phyloP scores from a whole-genome alignment of 64 coral and sea anemone genomes.

The Stylophora pistillata region DNA sequence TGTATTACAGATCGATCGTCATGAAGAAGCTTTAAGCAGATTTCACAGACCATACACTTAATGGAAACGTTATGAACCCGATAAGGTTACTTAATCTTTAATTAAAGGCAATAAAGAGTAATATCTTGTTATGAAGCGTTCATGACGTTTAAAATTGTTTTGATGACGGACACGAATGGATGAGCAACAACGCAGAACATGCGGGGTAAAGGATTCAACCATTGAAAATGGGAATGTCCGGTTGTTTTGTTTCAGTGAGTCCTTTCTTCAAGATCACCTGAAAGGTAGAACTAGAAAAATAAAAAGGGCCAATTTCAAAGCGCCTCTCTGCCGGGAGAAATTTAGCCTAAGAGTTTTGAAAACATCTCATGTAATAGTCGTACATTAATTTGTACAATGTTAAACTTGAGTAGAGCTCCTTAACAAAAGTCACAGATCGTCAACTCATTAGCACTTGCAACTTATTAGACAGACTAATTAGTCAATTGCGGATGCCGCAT shows the following conservation, averaged over 20 bases:
- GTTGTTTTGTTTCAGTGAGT: neutral
- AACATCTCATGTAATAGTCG: neutral
- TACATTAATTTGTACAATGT: neutral
- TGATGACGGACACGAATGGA: neutral
- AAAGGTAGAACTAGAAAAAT: neutral
- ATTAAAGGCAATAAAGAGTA: neutral
- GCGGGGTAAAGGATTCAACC: neutral
- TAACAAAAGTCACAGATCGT: neutral
- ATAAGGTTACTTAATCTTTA: neutral
- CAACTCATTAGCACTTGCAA: slow-evolving; percentile 25
- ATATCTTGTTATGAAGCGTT: neutral
- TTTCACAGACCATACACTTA: neutral
- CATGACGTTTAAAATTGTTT: neutral
- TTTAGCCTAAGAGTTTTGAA: neutral
- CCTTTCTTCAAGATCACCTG: neutral
- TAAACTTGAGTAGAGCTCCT: neutral
- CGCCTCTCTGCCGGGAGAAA: neutral
- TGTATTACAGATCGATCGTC: neutral
- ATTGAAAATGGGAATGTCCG: neutral
- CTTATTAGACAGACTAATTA: slow-evolving; percentile 1
- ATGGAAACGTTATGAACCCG: neutral
- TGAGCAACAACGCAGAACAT: neutral
- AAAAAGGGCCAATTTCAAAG: neutral
- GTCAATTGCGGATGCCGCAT: neutral
- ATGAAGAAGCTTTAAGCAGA: neutral